Conservation (phyloP, 1,140 invertebrate species). For the Nasonia giraulti region DNA sequence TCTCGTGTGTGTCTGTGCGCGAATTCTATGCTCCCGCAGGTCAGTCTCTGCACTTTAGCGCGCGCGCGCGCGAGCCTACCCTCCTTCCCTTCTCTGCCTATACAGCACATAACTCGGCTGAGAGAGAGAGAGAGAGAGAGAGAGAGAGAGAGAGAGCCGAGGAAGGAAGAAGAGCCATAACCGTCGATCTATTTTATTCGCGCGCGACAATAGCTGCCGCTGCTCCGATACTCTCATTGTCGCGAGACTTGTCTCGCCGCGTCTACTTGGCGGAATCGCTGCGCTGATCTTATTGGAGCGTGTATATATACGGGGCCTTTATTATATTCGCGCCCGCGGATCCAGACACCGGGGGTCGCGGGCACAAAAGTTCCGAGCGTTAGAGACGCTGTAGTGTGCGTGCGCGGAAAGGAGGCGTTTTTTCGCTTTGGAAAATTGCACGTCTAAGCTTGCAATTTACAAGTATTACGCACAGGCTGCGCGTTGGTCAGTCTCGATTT, state of each 20-base stretch:
- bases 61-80: background rate
- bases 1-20: background rate
- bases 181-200: constrained; percentile 65
- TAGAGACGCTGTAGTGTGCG: background rate
- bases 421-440: background rate
- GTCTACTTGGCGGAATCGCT: background rate
- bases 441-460: no score
- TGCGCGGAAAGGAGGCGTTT: background rate
- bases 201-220: background rate
- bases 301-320: background rate
- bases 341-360: background rate
- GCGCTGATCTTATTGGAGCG: background rate
- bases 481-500: background rate
- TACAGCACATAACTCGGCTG: background rate
- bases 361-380: background rate
- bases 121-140: no score
- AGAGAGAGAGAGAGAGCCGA: no score
- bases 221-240: constrained; percentile 53
- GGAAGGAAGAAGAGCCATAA: constrained; percentile 54
- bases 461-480: no score
- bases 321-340: background rate
- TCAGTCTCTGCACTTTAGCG: background rate
- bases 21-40: background rate
- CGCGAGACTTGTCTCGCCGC: background rate
- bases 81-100: background rate